These are phyloP conservation scores for Pseudochirops cupreus DNA, from an alignment of 2,797 vertebrate species.

Conservation along the genomic window DNA sequence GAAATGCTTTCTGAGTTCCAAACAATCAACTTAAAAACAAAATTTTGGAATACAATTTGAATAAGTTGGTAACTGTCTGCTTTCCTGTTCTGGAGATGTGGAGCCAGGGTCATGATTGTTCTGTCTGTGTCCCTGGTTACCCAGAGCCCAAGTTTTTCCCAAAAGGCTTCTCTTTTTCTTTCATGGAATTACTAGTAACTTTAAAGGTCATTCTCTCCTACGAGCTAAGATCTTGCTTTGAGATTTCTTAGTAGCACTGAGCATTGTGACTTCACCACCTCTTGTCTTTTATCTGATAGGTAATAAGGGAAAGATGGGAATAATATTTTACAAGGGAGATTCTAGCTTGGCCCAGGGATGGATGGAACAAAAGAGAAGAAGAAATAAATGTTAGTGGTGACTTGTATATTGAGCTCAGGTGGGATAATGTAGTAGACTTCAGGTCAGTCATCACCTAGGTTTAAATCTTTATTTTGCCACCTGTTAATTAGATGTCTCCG, in stretches of 20 bases:
- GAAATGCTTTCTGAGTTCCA: slow-evolving; percentile 49
- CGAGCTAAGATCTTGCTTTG: slow-evolving; percentile 47
- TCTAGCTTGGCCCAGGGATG: not conserved
- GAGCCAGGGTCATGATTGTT: not conserved
- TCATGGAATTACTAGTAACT: slow-evolving; percentile 21
- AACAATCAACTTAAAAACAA: slow-evolving; percentile 57
- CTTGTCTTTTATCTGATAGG: not conserved
- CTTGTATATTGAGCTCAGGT: not conserved
- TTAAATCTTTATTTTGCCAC: not conserved
- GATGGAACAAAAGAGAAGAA: not conserved
- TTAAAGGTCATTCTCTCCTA: slow-evolving; percentile 39
- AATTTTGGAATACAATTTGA: slow-evolving; percentile 55
- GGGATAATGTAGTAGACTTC: not conserved
- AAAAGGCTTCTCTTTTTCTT: slow-evolving; percentile 25
- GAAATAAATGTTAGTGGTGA: not conserved
- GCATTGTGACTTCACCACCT: slow-evolving; percentile 18
- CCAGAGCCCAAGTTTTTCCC: not conserved
- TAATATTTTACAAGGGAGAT: not conserved
- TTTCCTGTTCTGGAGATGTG: not conserved
- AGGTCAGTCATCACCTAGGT: not conserved
- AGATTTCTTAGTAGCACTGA: slow-evolving; percentile 55
- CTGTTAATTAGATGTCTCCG: not conserved
- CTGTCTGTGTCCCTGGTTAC: not conserved
- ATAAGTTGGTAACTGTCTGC: slow-evolving; percentile 10
- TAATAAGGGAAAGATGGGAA: not conserved